A percentile compares a stretch with the other conserved stretches of the same genome.
Evolutionary conservation across 1,140 invertebrate genomes (phyloP).

Genomic region (Ridgeia piscesae): DNA sequence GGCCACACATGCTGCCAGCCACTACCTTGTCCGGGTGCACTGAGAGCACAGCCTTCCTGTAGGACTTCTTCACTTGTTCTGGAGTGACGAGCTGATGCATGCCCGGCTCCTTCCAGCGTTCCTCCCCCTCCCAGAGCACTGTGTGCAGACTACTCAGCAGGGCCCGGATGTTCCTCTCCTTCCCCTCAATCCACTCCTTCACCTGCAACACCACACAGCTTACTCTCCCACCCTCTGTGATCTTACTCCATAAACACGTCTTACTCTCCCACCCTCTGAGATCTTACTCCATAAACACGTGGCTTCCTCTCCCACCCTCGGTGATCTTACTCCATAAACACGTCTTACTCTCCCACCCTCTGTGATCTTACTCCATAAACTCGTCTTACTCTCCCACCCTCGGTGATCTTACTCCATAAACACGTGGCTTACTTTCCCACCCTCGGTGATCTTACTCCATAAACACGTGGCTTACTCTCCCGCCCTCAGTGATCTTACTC

Average conservation of each 20-base stretch:
- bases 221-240: background rate
- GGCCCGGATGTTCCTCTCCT: constrained; percentile 93
- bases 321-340: background rate
- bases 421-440: background rate
- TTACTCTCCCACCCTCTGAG: too few species aligned
- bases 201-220: constrained; percentile 56
- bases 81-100: constrained; percentile 91
- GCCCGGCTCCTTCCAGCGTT: constrained; percentile 84
- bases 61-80: constrained; percentile 93
- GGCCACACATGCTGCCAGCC: background rate
- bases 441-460: background rate
- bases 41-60: constrained; percentile 91
- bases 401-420: background rate
- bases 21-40: constrained; percentile 97
- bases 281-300: too few species aligned
- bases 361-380: background rate
- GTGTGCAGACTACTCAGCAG: constrained; percentile 90
- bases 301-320: too few species aligned
- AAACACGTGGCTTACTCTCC: too few species aligned
- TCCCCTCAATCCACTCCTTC: constrained; percentile 86
- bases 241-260: too few species aligned
- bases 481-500: too few species aligned
- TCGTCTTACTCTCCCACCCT: background rate
- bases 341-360: too few species aligned
- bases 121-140: constrained; percentile 88